Evolutionary conservation across 53 echinoderm and acorn worm genomes (phyloP).

Genomic region (Luidia sarsii): DNA sequence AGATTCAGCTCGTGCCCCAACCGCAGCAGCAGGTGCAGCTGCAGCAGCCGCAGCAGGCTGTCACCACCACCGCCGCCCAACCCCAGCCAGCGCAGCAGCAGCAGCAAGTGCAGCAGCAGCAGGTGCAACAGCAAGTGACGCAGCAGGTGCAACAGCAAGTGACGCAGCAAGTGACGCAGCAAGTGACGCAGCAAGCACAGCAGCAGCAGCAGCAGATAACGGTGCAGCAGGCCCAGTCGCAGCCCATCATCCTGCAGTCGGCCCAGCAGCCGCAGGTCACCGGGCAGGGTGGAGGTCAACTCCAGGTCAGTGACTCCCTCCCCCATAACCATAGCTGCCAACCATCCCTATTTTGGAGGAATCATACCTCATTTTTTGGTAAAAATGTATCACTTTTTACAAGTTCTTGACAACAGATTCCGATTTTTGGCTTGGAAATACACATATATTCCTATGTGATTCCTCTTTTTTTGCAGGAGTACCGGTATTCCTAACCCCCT

Average conservation of each 20-base stretch:
- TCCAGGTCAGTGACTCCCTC: constrained; percentile 30
- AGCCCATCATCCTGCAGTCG: constrained; percentile 81
- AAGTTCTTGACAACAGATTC: no score
- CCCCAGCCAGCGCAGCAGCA: neutral
- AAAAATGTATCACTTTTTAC: no score
- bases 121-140: constrained; percentile 7
- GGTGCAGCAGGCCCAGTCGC: constrained; percentile 60
- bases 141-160: constrained; percentile 27
- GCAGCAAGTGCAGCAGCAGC: constrained; percentile 12
- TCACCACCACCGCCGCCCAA: no score
- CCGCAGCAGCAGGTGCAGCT: constrained; percentile 64
- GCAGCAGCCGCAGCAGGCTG: constrained; percentile 32
- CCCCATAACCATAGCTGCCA: no score
- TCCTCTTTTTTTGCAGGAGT: no score
- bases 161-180: no score
- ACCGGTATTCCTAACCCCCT: no score
- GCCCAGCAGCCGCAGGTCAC: constrained; percentile 35
- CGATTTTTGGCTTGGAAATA: no score
- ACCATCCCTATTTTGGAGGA: no score
- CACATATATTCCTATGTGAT: no score
- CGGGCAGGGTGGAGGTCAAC: constrained; percentile 44
- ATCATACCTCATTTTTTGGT: no score
- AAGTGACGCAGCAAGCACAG: no score
- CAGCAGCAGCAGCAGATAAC: constrained; percentile 38
- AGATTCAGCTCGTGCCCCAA: constrained; percentile 77